phyloP scores from a whole-genome alignment of 2,888 invertebrate genomes.

The Dolomedes plantarius region DNA sequence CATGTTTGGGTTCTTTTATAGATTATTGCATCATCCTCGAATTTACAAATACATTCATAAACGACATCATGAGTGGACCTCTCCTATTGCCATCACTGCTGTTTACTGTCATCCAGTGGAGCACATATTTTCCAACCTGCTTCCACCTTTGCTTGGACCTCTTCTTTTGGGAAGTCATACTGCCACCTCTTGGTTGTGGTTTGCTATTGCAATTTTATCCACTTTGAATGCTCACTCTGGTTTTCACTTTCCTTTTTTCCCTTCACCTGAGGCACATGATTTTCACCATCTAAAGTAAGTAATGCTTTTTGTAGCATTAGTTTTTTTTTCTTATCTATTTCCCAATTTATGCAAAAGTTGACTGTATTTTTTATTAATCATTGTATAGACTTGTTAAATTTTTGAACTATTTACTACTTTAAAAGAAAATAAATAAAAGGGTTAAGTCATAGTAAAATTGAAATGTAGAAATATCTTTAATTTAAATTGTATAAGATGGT shows the following conservation, averaged over 20 bases:
- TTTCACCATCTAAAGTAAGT: slow-evolving; percentile 87
- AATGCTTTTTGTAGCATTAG: no score
- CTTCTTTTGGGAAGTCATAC: slow-evolving; percentile 76
- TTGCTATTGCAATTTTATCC: slow-evolving; percentile 85
- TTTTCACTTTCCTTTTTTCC: slow-evolving; percentile 89
- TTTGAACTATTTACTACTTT: no score
- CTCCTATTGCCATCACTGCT: slow-evolving; percentile 88
- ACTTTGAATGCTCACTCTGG: slow-evolving; percentile 90
- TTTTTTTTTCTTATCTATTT: not conserved
- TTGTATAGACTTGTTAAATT: no score
- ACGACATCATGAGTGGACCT: slow-evolving; percentile 91
- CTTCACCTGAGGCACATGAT: slow-evolving; percentile 90
- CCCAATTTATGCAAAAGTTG: no score
- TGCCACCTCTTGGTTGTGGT: slow-evolving; percentile 83
- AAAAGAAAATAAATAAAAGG: no score
- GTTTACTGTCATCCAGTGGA: slow-evolving; percentile 87
- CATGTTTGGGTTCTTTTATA: slow-evolving; percentile 75
- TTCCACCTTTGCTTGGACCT: slow-evolving; percentile 84
- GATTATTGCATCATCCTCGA: slow-evolving; percentile 84
- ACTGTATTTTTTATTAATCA: no score
- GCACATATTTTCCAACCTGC: slow-evolving; percentile 85
- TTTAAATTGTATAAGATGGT: no score
- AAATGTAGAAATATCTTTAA: no score
- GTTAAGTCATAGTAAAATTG: no score
- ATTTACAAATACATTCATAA: slow-evolving; percentile 90